These are phyloP conservation scores for Harpalus rufipes DNA, from an alignment of 2,888 invertebrate genomes.

Conservation along the genomic window DNA sequence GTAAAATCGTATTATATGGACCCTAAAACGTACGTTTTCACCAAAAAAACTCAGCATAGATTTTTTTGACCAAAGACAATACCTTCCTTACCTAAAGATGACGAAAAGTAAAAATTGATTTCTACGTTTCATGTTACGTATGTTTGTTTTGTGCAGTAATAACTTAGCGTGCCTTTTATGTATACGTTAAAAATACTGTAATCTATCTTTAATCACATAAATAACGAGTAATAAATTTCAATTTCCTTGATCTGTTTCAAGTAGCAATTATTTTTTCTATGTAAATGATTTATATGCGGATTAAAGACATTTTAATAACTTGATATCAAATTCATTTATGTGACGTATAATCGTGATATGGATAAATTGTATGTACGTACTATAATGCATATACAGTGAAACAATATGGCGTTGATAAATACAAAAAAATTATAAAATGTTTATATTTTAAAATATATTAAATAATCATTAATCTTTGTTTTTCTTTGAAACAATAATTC, in stretches of 20 bases:
- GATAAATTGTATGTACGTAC: background rate
- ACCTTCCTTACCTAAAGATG: too few relatives aligned
- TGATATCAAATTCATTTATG: constrained; percentile 5
- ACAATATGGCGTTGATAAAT: constrained; percentile 1
- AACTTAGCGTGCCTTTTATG: too few relatives aligned
- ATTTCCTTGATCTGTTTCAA: background rate
- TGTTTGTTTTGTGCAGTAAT: too few relatives aligned
- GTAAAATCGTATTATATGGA: too few relatives aligned
- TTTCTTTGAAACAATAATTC: background rate
- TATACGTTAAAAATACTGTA: too few relatives aligned
- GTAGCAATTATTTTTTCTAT: background rate
- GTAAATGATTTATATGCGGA: background rate
- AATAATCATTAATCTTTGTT: background rate
- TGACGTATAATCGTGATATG: constrained; percentile 33
- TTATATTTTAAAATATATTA: constrained; percentile 1
- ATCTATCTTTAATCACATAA: too few relatives aligned
- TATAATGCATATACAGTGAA: background rate
- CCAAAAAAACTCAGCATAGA: too few relatives aligned
- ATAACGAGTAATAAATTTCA: background rate
- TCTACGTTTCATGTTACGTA: too few relatives aligned
- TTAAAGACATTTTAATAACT: constrained; percentile 32
- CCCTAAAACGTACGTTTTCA: too few relatives aligned
- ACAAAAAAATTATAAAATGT: constrained; percentile 4
- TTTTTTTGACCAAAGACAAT: too few relatives aligned
- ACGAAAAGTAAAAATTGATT: too few relatives aligned